These are phyloP conservation scores for Coronaproctus castanopsis DNA, from an alignment of 2,888 invertebrate genomes.

Conservation along the genomic window DNA sequence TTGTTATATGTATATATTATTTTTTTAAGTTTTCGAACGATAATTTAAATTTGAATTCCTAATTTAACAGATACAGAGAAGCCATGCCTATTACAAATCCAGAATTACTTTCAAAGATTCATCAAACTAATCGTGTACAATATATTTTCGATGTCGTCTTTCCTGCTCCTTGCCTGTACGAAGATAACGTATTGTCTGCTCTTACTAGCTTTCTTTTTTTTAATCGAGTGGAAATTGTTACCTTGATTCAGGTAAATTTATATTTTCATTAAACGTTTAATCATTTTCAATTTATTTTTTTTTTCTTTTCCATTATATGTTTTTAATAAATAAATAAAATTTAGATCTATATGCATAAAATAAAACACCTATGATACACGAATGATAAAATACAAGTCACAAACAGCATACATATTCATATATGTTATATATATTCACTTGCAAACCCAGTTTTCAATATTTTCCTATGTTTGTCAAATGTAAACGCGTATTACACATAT, in stretches of 20 bases:
- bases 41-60: too few relatives aligned
- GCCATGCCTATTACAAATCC: constrained; percentile 87
- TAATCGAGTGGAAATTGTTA: constrained; percentile 98
- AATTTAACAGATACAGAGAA: constrained; percentile 61
- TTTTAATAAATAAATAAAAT: too few relatives aligned
- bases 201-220: constrained; percentile 98
- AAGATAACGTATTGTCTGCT: constrained; percentile 94
- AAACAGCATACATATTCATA: too few relatives aligned
- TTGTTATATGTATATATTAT: too few relatives aligned
- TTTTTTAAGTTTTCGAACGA: too few relatives aligned
- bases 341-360: background rate
- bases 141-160: constrained; percentile 98
- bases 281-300: background rate
- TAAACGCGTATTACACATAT: too few relatives aligned
- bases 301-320: background rate
- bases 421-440: too few relatives aligned
- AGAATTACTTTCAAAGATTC: constrained; percentile 91
- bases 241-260: constrained; percentile 58
- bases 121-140: constrained; percentile 98
- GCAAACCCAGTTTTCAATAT: too few relatives aligned
- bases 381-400: background rate
- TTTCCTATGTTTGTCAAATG: too few relatives aligned
- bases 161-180: constrained; percentile 96
- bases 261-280: background rate
- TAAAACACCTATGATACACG: too few relatives aligned